Evolutionary conservation across 2,113 vertebrate genomes (phyloP).

Genomic region (Sporophila hypoxantha): DNA sequence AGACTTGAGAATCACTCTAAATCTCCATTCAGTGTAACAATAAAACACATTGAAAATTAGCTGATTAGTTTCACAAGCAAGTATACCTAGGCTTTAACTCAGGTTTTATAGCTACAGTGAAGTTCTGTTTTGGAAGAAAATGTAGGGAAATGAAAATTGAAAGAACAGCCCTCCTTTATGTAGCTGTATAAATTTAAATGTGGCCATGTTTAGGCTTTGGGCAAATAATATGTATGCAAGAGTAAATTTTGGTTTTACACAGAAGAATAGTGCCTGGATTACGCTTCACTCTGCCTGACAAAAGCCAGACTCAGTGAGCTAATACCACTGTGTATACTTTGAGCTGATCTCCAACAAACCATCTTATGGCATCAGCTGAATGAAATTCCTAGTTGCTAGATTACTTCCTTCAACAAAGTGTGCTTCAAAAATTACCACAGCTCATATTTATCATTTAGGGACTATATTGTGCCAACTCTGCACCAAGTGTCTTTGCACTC

Average conservation of each 20-base stretch:
- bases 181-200: not conserved
- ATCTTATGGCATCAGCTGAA: not conserved
- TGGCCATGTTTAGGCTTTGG: conserved; percentile 10
- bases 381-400: not conserved
- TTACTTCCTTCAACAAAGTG: not conserved
- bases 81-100: not conserved
- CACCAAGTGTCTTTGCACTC: not conserved
- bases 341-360: not conserved
- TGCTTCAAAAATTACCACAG: not conserved
- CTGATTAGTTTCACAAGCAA: not conserved
- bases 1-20: not conserved
- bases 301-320: not conserved
- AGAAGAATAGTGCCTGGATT: not conserved
- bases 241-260: not conserved
- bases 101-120: not conserved
- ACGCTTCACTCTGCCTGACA: not conserved
- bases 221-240: not conserved
- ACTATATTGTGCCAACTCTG: not conserved
- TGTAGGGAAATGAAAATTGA: not conserved
- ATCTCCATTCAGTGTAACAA: not conserved
- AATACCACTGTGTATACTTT: not conserved
- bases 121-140: not conserved
- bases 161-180: not conserved
- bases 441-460: not conserved
- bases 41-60: not conserved